Evolutionary conservation across 1,140 invertebrate genomes (phyloP), one percentile per base, ranked within the genome.

Genomic region (Rhizoglyphus robini): DNA sequence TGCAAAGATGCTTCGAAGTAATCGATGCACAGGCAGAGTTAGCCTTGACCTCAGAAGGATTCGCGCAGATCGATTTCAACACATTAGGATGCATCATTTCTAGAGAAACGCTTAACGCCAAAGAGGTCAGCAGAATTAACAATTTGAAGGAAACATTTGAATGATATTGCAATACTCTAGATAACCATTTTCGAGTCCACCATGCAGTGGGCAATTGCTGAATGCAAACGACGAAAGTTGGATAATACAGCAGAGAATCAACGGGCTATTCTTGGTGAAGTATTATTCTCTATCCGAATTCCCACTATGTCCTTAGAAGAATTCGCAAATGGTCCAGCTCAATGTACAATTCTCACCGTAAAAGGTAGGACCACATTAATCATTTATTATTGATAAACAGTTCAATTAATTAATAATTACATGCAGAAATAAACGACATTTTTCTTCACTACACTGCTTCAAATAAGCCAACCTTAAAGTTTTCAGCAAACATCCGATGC

Each of bases 1-100:
- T 93, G 88, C 86, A 90, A 75, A 79, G 89, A 71, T 93, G 89
- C 77, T 93, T 89, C 89, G 89, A 93, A 80, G 91, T 96, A 47
- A 91, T 93, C 74, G 90, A 92, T 78, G 89, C 75, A 32, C 81
- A 91, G 87, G 89, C 89, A 73, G 88, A 92, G 80, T 88, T 92
- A 84, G 89, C 89, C 59, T 80, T 93, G 68, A 85, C 85, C 71
- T 91, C 89, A n/a, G 90, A 93, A 73, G 88, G 88, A 67, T 92
- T 93, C 79, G 83, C 88, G 66, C 88, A 93, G 73, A 91, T 94
- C 72, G 89, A 93, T 76, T 84, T 87, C 70, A 84, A 87, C 65
- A 93, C 90, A 1, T 80, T 94, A 63, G 86, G 89, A 74, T 88
- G 86, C 38, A 89, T 93, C 69, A 79, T 94, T 67, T 85, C 83